These are phyloP conservation scores for Arvicanthis niloticus DNA, from an alignment of 2,113 vertebrate species.

Conservation along the genomic window DNA sequence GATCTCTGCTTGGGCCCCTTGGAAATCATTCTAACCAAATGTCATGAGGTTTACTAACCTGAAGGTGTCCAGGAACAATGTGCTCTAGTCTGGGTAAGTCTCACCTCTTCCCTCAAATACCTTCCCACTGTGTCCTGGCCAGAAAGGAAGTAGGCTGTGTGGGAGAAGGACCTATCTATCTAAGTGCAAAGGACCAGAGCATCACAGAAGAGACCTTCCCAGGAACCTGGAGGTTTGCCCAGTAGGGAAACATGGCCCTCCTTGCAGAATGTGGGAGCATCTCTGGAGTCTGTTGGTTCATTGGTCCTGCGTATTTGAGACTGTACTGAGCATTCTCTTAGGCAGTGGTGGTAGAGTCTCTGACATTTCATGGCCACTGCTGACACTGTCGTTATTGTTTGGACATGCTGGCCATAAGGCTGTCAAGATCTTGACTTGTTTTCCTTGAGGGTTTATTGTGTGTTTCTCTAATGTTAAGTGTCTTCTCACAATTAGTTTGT, in stretches of 20 bases:
- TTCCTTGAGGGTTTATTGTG: rapidly evolving
- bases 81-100: background rate
- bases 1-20: background rate
- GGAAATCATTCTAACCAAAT: constrained; percentile 35
- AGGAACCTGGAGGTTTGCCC: rapidly evolving
- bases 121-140: background rate
- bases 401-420: rapidly evolving
- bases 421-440: background rate
- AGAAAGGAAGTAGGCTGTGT: background rate
- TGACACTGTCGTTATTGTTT: background rate
- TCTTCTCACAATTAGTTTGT: background rate
- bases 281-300: background rate
- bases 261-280: background rate
- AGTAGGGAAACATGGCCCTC: background rate
- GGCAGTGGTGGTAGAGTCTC: rapidly evolving
- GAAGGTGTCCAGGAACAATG: rapidly evolving
- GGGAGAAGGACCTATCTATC: too few relatives aligned
- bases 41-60: background rate
- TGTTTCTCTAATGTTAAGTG: background rate
- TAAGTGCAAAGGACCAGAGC: rapidly evolving
- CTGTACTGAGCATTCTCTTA: rapidly evolving
- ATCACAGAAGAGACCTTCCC: rapidly evolving
- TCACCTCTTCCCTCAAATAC: rapidly evolving
- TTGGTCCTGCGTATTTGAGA: rapidly evolving
- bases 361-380: rapidly evolving